phyloP scores from a whole-genome alignment of 2,797 vertebrate genomes.

The Meda fulgida region DNA sequence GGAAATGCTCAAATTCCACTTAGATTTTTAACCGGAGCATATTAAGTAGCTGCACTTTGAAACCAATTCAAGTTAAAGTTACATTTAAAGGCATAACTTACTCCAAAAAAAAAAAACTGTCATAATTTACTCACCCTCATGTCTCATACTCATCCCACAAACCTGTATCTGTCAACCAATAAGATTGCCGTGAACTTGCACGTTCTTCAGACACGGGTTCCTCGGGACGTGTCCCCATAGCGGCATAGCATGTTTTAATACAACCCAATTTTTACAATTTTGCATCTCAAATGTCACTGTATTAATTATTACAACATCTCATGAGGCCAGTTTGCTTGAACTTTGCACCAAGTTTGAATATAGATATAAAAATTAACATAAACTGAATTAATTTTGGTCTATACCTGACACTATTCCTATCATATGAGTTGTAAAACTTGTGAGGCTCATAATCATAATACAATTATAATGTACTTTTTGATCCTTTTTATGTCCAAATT shows the following conservation, averaged over 20 bases:
- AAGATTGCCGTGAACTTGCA: no score
- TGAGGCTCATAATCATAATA: not conserved
- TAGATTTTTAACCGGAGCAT: not conserved
- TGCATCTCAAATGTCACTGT: not conserved
- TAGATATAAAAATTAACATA: not conserved
- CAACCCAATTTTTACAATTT: not conserved
- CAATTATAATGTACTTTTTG: not conserved
- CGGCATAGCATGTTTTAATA: not conserved
- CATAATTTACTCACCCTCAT: no score
- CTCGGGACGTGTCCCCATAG: not conserved
- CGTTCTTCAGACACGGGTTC: no score
- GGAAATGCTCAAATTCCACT: conserved; percentile 19
- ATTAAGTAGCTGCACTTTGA: conserved; percentile 1
- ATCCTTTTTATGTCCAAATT: not conserved
- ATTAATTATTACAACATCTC: not conserved
- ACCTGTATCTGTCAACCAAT: no score
- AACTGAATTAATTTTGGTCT: not conserved
- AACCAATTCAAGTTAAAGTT: not conserved
- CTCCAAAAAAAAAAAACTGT: not conserved
- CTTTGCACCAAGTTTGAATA: not conserved
- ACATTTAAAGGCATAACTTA: not conserved
- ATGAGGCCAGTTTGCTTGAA: not conserved
- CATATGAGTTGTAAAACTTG: not conserved
- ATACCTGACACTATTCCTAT: not conserved
- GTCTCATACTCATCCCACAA: no score